Conservation (phyloP, 2,888 invertebrate genomes). For the Epinotia brunnichana region DNA sequence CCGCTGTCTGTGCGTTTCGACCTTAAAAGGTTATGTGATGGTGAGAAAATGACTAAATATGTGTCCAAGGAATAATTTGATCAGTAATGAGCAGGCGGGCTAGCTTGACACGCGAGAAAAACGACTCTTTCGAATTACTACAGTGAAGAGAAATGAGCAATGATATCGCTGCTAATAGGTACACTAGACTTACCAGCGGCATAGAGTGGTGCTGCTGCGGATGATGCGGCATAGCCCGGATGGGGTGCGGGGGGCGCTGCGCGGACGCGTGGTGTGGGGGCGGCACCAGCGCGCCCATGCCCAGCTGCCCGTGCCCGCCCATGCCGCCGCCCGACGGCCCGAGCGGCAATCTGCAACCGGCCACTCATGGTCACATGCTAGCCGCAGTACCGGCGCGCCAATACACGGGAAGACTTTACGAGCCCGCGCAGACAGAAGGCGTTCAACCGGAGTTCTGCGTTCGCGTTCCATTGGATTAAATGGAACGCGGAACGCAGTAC, state of each 20-base stretch:
- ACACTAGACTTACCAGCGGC: conserved; percentile 63
- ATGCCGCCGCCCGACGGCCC: conserved; percentile 70
- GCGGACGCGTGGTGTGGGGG: conserved; percentile 65
- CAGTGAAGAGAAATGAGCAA: too few species aligned
- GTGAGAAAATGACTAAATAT: too few species aligned
- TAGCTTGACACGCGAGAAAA: too few species aligned
- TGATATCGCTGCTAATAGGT: not conserved
- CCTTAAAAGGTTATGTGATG: too few species aligned
- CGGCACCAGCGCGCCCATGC: conserved; percentile 64
- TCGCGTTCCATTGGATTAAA: too few species aligned
- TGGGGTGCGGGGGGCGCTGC: conserved; percentile 71
- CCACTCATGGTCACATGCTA: conserved; percentile 45
- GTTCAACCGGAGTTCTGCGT: too few species aligned
- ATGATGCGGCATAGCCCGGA: conserved; percentile 74
- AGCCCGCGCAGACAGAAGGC: too few species aligned
- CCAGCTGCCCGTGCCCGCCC: conserved; percentile 65
- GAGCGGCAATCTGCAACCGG: conserved; percentile 69
- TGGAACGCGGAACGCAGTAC: too few species aligned
- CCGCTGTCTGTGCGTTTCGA: too few species aligned
- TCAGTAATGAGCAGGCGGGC: too few species aligned
- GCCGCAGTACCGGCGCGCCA: not conserved
- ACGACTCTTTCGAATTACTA: too few species aligned
- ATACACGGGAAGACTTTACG: not conserved
- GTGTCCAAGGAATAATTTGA: too few species aligned
- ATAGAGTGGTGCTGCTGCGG: conserved; percentile 73